phyloP scores from a whole-genome alignment of 2,113 vertebrate genomes.

The Pyxicephalus adspersus region DNA sequence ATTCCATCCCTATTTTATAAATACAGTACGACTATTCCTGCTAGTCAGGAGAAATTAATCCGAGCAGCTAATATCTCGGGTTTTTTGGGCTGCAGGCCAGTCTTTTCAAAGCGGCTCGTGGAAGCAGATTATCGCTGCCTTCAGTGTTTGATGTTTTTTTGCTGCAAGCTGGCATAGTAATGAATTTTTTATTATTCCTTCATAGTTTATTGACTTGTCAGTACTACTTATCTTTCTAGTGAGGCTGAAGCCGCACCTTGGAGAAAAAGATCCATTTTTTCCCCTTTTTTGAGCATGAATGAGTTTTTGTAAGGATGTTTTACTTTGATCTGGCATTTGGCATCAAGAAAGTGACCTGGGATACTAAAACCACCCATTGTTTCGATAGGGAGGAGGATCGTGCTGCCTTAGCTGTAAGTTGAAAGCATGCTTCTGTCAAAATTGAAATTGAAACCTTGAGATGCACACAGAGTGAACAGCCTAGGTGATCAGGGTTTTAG shows the following conservation, averaged over 20 bases:
- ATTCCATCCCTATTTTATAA: conserved; percentile 58
- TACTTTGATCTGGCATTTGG: conserved; percentile 12
- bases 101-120: conserved; percentile 38
- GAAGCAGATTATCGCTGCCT: conserved; percentile 62
- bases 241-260: conserved; percentile 7
- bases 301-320: conserved; percentile 4
- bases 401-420: no score
- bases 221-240: conserved; percentile 46
- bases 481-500: background rate
- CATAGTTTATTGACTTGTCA: conserved; percentile 53
- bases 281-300: background rate
- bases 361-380: no score
- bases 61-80: conserved; percentile 61
- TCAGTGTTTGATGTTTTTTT: conserved; percentile 62
- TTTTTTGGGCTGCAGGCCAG: conserved; percentile 59
- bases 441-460: no score
- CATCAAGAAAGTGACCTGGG: background rate
- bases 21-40: conserved; percentile 54
- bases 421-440: no score
- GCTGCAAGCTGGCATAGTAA: conserved; percentile 60
- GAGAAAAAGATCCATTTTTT: conserved; percentile 26
- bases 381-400: no score
- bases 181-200: conserved; percentile 52
- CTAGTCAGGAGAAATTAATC: conserved; percentile 62
- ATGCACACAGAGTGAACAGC: background rate